Evolutionary conservation across 2,797 vertebrate genomes (phyloP), one percentile per base, ranked within the genome.

Genomic region (Hoplostethus atlanticus): DNA sequence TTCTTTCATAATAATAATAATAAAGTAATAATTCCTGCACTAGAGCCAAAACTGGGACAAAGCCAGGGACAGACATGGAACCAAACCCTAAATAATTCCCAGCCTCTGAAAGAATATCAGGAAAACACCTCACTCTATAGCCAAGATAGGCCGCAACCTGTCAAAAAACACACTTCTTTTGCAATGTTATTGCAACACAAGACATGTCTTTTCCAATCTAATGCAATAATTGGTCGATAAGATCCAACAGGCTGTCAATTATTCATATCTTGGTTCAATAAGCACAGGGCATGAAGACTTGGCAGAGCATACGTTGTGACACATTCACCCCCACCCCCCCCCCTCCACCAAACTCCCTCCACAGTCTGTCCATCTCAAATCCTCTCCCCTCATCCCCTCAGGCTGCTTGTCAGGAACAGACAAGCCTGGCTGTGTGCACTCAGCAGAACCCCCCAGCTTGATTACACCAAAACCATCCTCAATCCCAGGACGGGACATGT

Each of bases 381-480:
- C 68, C 52, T 46, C 50, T 57, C 53, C 8, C 54, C 16, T 60
- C 51, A 25, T 52, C 75, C 73, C 85, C 70, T 63, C 42, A 2
- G 80, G 86, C 59, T 72, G 71, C 67, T 71, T 79, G 72, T 89
- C 88, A 88, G 74, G 90, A 89, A 77, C 70, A 83, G 86, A 92
- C 92, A 89, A 55, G 90, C 86, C 71, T 59, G 69, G 54, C 65
- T 83, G 62, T 77, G 76, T 68, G 55, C 44, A 44, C 63, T 64
- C 21, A 57, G 46, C 40, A 61, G 10, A 82, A 80, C 80, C 65
- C 54, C 21, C 62, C 21, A 1, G 47, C 70, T 70, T 83, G 71
- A 82, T 79, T 79, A 73, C 84, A 77, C 62, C 73, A 77, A 59
- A 73, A 87, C 87, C 65, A 83, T 47, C 68, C 40, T 66, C 57